These are phyloP conservation scores for Zaprionus inermis DNA, from an alignment of 1,140 invertebrate species.

Conservation along the genomic window DNA sequence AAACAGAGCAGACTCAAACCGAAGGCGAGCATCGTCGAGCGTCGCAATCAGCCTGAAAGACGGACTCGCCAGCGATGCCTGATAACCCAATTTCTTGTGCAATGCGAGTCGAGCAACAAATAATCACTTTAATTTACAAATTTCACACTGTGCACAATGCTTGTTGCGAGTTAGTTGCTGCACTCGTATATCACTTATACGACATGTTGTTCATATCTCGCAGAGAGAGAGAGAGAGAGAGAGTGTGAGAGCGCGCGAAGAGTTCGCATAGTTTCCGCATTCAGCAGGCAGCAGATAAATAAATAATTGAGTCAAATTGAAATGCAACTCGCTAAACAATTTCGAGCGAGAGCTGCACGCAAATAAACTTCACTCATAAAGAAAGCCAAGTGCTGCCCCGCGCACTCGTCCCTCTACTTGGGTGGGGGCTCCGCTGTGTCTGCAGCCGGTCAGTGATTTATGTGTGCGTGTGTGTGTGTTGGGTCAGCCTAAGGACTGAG, in stretches of 20 bases:
- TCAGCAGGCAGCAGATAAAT: constrained; percentile 72
- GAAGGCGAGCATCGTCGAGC: too few species aligned
- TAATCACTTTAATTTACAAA: constrained; percentile 78
- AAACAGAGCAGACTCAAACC: constrained; percentile 44
- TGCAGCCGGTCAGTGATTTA: constrained; percentile 74
- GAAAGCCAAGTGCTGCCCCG: constrained; percentile 35
- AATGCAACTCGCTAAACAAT: constrained; percentile 81
- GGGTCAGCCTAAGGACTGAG: constrained; percentile 42
- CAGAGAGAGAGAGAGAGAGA: background rate
- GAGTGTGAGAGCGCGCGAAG: constrained; percentile 10
- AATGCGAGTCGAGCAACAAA: constrained; percentile 61
- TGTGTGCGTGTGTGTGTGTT: constrained; percentile 21
- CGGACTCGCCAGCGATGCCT: constrained; percentile 59
- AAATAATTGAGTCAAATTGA: constrained; percentile 83
- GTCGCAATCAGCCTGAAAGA: background rate
- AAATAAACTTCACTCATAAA: constrained; percentile 70
- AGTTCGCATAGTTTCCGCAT: constrained; percentile 79
- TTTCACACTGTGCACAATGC: constrained; percentile 39
- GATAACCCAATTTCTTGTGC: constrained; percentile 76
- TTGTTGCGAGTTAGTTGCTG: constrained; percentile 42
- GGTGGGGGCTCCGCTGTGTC: constrained; percentile 42
- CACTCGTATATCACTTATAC: constrained; percentile 61
- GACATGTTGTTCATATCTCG: constrained; percentile 66
- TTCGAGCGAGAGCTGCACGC: constrained; percentile 59
- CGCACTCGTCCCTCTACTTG: constrained; percentile 24